Evolutionary conservation across 2,888 invertebrate genomes (phyloP), one percentile per base, ranked within the genome.

Genomic region (Craniophora ligustri): DNA sequence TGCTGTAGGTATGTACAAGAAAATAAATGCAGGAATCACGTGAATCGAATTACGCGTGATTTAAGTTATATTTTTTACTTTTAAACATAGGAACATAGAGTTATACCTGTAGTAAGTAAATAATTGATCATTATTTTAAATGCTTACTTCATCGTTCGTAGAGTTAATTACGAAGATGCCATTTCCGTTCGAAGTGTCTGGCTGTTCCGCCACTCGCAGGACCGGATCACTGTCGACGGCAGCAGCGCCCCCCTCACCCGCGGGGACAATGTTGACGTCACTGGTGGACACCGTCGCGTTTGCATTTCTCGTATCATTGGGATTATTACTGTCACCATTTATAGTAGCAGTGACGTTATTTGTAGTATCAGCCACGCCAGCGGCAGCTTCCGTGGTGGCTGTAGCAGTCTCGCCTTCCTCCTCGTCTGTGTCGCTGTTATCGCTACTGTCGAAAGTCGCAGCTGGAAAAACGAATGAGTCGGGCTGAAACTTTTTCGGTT

Each of bases 401-500:
- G 59, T 47, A 31, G 50, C 48, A 23, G 47, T 30, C 14, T 47
- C 56, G 21, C 34, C 35, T 5, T 76, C 76, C 6, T 86, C 87
- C 0, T 83, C 82, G 47, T 89, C 91, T 1, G 88, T 79, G 67
- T 90, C 88, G 70, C 92, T 92, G 69, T 79, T 81, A 72, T 91
- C 90, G 55, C 88, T 86, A 76, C 91, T 87, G 78, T 92, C 92
- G 70, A 88, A 91, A 1, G 92, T 92, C 5, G 86, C 90, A 28
- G 75, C 91, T 91, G 72, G 2, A 51, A 6, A 5, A 3, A 23
- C 18, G 10, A 32, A n/a, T 13, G 1, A 13, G n/a, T n/a, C n/a
- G n/a, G n/a, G n/a, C n/a, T n/a, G n/a, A n/a, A n/a, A n/a, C n/a
- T n/a, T n/a, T n/a, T n/a, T n/a, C n/a, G n/a, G n/a, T n/a, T n/a